phyloP scores from a whole-genome alignment of 1,140 invertebrate species.

The Augochlora pura region DNA sequence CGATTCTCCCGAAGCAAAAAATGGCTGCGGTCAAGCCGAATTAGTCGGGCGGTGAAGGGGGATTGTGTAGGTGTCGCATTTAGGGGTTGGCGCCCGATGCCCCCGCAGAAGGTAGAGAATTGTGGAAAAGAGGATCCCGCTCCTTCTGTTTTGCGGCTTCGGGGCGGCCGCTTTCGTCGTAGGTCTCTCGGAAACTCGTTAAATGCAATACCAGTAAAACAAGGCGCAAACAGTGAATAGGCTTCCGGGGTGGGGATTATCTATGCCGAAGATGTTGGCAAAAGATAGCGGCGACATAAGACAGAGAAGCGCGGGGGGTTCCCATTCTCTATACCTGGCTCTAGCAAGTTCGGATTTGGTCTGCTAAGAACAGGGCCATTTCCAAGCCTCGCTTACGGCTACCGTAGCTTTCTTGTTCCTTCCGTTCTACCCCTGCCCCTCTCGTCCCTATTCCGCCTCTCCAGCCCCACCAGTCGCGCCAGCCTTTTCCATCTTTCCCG shows the following conservation, averaged over 20 bases:
- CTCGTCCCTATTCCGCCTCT: too few relatives aligned
- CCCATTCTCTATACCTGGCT: conserved; percentile 24
- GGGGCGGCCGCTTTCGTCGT: neutral
- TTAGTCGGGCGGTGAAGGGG: too few relatives aligned
- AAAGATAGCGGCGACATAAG: conserved; percentile 51
- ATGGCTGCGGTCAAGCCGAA: too few relatives aligned
- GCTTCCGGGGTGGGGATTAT: conserved; percentile 58
- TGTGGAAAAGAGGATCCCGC: neutral
- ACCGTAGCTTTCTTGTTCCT: neutral
- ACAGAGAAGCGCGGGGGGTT: neutral
- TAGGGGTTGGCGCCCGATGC: neutral
- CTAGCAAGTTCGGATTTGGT: conserved; percentile 25
- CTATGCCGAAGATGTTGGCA: conserved; percentile 17
- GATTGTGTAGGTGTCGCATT: too few relatives aligned
- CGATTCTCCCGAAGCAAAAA: too few relatives aligned
- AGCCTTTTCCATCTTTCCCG: neutral
- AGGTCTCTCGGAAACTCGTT: conserved; percentile 61
- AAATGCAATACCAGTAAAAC: conserved; percentile 77
- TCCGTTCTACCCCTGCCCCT: too few relatives aligned
- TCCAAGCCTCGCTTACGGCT: neutral
- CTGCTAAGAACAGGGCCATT: conserved; percentile 18
- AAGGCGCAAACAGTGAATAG: conserved; percentile 71
- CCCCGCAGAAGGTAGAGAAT: too few relatives aligned
- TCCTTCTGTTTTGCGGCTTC: neutral
- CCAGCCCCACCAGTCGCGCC: too few relatives aligned